Evolutionary conservation across 2,113 vertebrate species (phyloP).

Genomic region (Sus scrofa): T2T-Sscrofa CM000817.6:71046001-71046500

Average conservation of each 20-base stretch:
- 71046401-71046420: background rate
- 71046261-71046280: background rate
- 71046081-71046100: background rate
- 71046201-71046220: background rate
- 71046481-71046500: background rate
- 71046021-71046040: accelerated
- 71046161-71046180: background rate
- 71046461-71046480: accelerated
- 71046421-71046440: background rate
- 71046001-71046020: accelerated
- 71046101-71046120: accelerated
- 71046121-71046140: accelerated
- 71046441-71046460: accelerated
- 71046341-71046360: background rate
- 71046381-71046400: accelerated
- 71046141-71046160: accelerated
- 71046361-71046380: accelerated
- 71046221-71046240: background rate
- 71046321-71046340: background rate
- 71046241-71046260: background rate
- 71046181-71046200: too few relatives aligned
- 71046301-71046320: background rate
- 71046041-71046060: too few relatives aligned
- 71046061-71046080: background rate
- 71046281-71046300: accelerated